phyloP scores from a whole-genome alignment of 2,797 vertebrate species.

The Parauchenoglanis ngamensis region DNA sequence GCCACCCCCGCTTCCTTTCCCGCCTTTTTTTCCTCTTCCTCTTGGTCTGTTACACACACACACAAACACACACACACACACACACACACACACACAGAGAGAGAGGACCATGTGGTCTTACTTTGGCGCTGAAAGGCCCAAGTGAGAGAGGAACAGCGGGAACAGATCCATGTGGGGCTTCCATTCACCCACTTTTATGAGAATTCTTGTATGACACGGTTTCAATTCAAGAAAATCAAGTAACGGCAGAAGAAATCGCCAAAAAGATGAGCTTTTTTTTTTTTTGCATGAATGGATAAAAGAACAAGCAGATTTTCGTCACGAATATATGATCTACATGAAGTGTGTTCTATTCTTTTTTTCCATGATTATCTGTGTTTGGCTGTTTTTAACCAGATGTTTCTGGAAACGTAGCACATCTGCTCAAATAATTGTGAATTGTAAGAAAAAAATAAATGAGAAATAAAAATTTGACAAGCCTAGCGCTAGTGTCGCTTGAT shows the following conservation, averaged over 20 bases:
- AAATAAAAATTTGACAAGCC: not conserved
- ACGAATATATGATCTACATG: not conserved
- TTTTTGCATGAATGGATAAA: not conserved
- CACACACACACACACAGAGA: not conserved
- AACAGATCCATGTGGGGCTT: not conserved
- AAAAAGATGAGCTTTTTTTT: not conserved
- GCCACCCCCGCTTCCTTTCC: slow-evolving; percentile 3
- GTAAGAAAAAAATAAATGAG: not conserved
- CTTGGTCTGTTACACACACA: slow-evolving; percentile 9
- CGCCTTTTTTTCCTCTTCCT: not conserved
- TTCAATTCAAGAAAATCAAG: not conserved
- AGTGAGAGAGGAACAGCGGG: not conserved
- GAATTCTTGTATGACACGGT: not conserved
- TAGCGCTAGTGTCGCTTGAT: not conserved
- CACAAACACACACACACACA: not conserved
- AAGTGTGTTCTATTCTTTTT: not conserved
- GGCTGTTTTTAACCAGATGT: not conserved
- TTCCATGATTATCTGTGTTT: not conserved
- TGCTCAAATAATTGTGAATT: not conserved
- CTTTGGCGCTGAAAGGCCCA: slow-evolving; percentile 8
- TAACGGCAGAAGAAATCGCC: not conserved
- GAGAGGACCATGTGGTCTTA: slow-evolving; percentile 34
- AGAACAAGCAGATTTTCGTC: not conserved
- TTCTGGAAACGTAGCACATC: not conserved
- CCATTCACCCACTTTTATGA: not conserved